Evolutionary conservation across 2,797 vertebrate species (phyloP).

Genomic region (Mormyrops boulengeri): DNA sequence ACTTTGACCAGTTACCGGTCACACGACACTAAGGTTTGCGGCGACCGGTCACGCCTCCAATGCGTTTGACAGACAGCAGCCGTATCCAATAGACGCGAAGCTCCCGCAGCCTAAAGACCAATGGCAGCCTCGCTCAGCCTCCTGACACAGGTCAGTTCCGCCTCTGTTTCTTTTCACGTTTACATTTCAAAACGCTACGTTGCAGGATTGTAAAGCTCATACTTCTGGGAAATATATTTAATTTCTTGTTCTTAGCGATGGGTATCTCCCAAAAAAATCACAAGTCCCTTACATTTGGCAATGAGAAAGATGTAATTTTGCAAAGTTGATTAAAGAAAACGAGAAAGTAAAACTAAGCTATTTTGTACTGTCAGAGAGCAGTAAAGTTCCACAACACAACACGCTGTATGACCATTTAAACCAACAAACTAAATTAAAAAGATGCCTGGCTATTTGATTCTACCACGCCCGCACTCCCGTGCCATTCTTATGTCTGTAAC

Average conservation of each 20-base stretch:
- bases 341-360: not conserved
- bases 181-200: not conserved
- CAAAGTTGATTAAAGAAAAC: not conserved
- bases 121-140: not conserved
- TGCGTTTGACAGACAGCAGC: conserved; percentile 4
- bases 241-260: not conserved
- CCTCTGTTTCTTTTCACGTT: not conserved
- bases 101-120: not conserved
- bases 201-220: not conserved
- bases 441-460: not conserved
- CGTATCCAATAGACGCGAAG: conserved; percentile 11
- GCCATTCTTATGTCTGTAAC: not conserved
- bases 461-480: not conserved
- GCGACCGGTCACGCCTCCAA: not conserved
- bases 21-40: conserved; percentile 15
- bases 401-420: not conserved
- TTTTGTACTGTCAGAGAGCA: not conserved
- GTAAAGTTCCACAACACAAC: not conserved
- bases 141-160: conserved; percentile 7
- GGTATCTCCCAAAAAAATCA: not conserved
- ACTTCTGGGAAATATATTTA: not conserved
- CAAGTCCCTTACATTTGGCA: not conserved
- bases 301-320: not conserved
- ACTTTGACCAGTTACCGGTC: not conserved
- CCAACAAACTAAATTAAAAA: not conserved